A percentile compares a stretch with the other conserved stretches of the same genome.
These are phyloP conservation scores for Psammodynastes pulverulentus DNA, from an alignment of 2,113 vertebrate genomes.

Conservation along the genomic window DNA sequence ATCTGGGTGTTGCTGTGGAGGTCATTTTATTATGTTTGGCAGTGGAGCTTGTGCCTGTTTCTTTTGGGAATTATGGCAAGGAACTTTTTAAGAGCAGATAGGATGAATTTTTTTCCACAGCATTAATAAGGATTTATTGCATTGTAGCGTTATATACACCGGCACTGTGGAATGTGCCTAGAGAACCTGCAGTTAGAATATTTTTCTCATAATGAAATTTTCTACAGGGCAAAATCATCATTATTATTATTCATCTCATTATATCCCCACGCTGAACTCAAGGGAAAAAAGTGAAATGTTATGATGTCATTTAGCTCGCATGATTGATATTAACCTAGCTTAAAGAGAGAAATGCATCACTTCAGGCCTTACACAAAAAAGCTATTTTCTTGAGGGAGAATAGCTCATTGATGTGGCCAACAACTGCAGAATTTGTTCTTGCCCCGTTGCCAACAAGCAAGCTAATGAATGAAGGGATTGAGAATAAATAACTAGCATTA, in stretches of 20 bases:
- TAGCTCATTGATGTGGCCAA: slow-evolving; percentile 33
- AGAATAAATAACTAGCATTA: slow-evolving; percentile 23
- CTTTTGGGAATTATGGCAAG: background rate
- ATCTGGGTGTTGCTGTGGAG: background rate
- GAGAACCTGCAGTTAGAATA: background rate
- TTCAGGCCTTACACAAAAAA: slow-evolving; percentile 36
- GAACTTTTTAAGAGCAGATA: background rate
- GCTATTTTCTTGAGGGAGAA: slow-evolving; percentile 17
- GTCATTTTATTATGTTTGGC: background rate
- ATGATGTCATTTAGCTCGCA: background rate
- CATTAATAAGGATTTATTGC: background rate
- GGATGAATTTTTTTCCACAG: background rate
- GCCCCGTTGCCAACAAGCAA: slow-evolving; percentile 14
- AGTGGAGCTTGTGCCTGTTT: background rate
- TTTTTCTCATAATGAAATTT: background rate
- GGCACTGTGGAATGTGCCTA: background rate
- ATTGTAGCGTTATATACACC: background rate
- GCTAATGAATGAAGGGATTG: slow-evolving; percentile 24
- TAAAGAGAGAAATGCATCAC: background rate
- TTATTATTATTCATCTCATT: background rate
- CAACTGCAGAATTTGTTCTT: slow-evolving; percentile 32
- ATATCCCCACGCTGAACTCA: background rate
- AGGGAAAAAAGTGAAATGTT: background rate
- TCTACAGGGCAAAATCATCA: background rate
- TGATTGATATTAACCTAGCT: background rate